Evolutionary conservation across 2,113 vertebrate species (phyloP), one percentile per base, ranked within the genome.

Genomic region (Oryzias javanicus): DNA sequence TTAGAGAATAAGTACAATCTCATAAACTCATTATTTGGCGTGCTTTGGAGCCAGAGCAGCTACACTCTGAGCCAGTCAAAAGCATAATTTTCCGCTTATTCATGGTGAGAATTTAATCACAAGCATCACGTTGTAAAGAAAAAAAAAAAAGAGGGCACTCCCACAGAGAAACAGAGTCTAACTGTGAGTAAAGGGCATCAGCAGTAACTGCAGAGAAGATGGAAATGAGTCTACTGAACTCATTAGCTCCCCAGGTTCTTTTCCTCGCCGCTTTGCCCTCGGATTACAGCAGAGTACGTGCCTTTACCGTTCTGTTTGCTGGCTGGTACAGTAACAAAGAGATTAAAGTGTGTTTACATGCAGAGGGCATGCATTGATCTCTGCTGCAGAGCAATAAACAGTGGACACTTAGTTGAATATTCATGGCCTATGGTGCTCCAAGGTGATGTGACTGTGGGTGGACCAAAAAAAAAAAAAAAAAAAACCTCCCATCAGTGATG

Each of bases 1-100:
- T 89, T 79, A 64, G 45, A 80, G 71, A 78, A 73, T 57, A 56
- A 82, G 55, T 72, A 81, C 72, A 85, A 86, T 81, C 74, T 74
- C 73, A 76, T 83, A 75, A 83, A 84, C 55, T 72, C 64, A 55
- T 74, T 55, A 60, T 74, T 72, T 72, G 83, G 74, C 65, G 60
- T 58, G 62, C 53, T 50, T 52, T 48, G 20, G 51, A 50, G 53
- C 24, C 49, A 57, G 42, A 46, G 66, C n/a, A 51, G 50, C 48
- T 65, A 67, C 52, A 54, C 55, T 69, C 17, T 22, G 53, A 76
- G 51, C 58, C 42, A 41, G 73, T 59, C 48, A 76, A 84, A 75
- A 66, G 47, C 72, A 78, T 64, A 16, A 70, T 78, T 81, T 77
- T 78, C 52, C 56, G 24, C 57, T 77, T 62, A 76, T 81, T 78